Conservation (phyloP, 2,113 vertebrate species). For the Macrotus californicus region DNA sequence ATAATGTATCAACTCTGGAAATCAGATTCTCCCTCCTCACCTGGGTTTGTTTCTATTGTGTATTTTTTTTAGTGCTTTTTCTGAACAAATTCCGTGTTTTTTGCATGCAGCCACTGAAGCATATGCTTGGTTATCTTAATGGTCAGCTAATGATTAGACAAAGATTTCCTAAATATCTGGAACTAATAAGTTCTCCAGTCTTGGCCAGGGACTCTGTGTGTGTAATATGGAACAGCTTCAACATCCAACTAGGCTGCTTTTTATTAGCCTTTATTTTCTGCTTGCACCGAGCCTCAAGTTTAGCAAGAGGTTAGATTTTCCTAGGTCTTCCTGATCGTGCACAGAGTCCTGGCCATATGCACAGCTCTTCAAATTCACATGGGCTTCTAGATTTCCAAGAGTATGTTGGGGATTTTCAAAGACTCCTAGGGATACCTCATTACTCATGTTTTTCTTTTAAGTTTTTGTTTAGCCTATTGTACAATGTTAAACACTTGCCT, state of each 20-base stretch:
- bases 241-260: neutral
- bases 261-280: neutral
- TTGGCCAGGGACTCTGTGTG: neutral
- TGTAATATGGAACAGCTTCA: neutral
- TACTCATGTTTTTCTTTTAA: neutral
- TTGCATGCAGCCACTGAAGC: neutral
- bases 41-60: neutral
- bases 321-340: neutral
- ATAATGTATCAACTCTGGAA: neutral
- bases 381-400: neutral
- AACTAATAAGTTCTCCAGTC: neutral
- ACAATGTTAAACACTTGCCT: neutral
- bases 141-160: neutral
- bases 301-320: neutral
- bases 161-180: neutral
- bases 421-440: neutral
- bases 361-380: neutral
- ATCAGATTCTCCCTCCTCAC: neutral
- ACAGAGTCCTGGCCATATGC: neutral
- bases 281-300: neutral
- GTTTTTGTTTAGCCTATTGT: neutral
- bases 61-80: neutral
- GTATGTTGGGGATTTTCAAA: neutral
- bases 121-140: neutral
- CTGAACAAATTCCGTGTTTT: neutral